Conservation (phyloP, 2,888 invertebrate species). For the Strigamia transsilvanica region DNA sequence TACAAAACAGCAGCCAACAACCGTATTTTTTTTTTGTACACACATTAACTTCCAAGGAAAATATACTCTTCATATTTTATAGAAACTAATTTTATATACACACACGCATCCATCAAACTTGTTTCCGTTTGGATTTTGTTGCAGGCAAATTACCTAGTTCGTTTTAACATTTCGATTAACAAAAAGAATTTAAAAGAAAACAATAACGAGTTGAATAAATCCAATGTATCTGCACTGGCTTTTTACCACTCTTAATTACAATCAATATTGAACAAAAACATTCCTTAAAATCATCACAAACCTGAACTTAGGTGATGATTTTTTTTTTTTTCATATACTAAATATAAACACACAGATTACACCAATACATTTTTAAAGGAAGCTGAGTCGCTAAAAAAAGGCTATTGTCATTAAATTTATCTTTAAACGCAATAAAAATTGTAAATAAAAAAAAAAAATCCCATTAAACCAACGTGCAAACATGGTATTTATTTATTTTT, state of each 20-base stretch:
- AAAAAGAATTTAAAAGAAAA: neutral
- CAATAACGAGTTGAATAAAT: neutral
- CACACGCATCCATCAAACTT: constrained; percentile 3
- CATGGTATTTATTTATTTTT: neutral
- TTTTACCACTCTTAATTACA: neutral
- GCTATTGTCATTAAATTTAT: neutral
- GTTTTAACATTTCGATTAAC: neutral
- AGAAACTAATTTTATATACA: constrained; percentile 41
- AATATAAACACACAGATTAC: constrained; percentile 6
- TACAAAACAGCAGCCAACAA: constrained; percentile 39
- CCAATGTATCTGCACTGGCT: neutral
- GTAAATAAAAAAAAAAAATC: neutral
- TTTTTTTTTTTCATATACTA: neutral
- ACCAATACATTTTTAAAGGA: neutral
- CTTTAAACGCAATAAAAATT: no score
- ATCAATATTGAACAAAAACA: neutral
- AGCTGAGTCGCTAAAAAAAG: neutral
- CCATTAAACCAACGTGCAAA: neutral
- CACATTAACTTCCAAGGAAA: constrained; percentile 19
- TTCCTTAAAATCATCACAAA: neutral
- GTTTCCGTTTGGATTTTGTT: neutral
- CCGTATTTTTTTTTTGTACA: constrained; percentile 1
- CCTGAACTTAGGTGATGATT: neutral
- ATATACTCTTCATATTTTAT: constrained; percentile 39
- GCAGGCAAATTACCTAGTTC: neutral